These are phyloP conservation scores for Drosophila neutralis DNA, from an alignment of 2,888 invertebrate genomes.

Conservation along the genomic window DNA sequence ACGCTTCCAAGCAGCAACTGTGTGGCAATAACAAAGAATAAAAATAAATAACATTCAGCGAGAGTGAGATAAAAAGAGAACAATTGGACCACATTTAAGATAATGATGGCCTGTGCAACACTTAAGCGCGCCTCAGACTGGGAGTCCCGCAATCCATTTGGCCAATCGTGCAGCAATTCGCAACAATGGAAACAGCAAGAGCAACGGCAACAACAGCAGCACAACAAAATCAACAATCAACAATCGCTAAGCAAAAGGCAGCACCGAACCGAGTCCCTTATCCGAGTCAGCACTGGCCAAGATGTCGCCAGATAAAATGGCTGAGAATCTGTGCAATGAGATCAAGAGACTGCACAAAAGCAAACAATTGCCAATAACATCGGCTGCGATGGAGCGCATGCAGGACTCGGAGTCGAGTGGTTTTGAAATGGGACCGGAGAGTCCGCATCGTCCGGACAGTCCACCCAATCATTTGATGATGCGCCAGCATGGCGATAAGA, in stretches of 20 bases:
- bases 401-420: conserved; percentile 88
- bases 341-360: conserved; percentile 95
- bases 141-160: conserved; percentile 96
- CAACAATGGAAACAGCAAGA: conserved; percentile 39
- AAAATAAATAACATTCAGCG: too few relatives aligned
- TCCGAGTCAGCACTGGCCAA: conserved; percentile 92
- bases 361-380: conserved; percentile 91
- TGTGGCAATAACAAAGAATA: conserved; percentile 52
- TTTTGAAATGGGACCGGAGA: conserved; percentile 88
- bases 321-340: conserved; percentile 96
- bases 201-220: conserved; percentile 35
- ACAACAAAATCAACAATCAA: conserved; percentile 57
- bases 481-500: conserved; percentile 88
- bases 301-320: conserved; percentile 97
- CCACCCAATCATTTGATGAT: conserved; percentile 83
- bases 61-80: background rate
- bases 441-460: conserved; percentile 85
- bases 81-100: conserved; percentile 5
- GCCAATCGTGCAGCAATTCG: conserved; percentile 86
- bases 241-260: conserved; percentile 84
- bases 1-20: conserved; percentile 34
- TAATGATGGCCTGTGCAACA: conserved; percentile 97
- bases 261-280: conserved; percentile 90
- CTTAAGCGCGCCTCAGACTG: conserved; percentile 97
- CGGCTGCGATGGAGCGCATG: conserved; percentile 87